Percentiles rank a stretch among this genome's conserved stretches.
Evolutionary conservation across 2,888 invertebrate species (phyloP).

Genomic region (Drosophila niveifrons): DNA sequence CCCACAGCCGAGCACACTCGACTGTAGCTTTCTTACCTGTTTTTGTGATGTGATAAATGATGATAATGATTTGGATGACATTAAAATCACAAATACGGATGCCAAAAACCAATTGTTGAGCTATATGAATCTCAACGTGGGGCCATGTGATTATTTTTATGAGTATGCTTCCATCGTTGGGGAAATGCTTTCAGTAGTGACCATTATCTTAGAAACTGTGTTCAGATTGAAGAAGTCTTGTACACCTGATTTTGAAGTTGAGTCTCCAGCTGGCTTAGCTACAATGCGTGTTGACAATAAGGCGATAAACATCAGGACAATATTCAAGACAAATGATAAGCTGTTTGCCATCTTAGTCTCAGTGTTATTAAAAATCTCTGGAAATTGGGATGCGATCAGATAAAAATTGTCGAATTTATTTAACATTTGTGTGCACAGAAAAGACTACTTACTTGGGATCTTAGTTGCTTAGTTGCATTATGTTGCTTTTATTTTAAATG

Average conservation of each 20-base stretch:
- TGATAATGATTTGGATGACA: neutral
- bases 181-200: neutral
- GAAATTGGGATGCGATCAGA: no score
- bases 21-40: no score
- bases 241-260: neutral
- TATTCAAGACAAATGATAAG: conserved; percentile 12
- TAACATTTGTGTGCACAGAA: no score
- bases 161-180: conserved; percentile 73
- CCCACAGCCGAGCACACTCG: no score
- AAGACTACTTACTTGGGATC: no score
- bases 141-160: conserved; percentile 83
- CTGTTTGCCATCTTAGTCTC: conserved; percentile 24
- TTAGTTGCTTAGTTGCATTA: no score
- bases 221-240: neutral
- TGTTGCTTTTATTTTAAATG: no score
- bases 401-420: no score
- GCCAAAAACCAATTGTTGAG: conserved; percentile 64
- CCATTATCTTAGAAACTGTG: neutral
- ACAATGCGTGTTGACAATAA: conserved; percentile 23
- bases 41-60: no score
- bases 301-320: conserved; percentile 23
- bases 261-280: conserved; percentile 41
- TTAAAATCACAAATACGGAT: conserved; percentile 52
- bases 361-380: no score
- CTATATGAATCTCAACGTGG: conserved; percentile 79